Evolutionary conservation across 2,113 vertebrate genomes (phyloP).

Genomic region (Saguinus imperator): DNA sequence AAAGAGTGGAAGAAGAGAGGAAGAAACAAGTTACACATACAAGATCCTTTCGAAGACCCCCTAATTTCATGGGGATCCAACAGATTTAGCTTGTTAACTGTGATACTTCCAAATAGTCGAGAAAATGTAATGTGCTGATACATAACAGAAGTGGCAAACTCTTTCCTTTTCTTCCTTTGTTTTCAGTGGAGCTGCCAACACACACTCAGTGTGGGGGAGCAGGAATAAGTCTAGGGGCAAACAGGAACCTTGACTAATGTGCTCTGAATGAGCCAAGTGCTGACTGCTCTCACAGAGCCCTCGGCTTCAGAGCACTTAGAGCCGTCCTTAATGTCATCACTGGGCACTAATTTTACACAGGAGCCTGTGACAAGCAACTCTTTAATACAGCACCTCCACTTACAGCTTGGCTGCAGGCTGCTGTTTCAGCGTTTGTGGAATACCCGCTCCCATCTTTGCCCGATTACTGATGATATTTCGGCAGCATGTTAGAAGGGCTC

Average conservation of each 20-base stretch:
- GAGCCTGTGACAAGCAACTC: background rate
- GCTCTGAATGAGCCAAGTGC: background rate
- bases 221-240: background rate
- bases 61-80: background rate
- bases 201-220: background rate
- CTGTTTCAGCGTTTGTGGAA: background rate
- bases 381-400: background rate
- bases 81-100: background rate
- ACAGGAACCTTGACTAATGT: background rate
- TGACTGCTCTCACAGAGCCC: background rate
- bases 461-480: background rate
- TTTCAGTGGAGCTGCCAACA: background rate
- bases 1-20: background rate
- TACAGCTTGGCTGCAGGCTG: background rate
- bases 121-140: background rate
- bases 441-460: background rate
- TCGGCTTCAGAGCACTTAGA: background rate
- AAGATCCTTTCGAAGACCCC: background rate
- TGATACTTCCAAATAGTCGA: background rate
- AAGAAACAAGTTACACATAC: background rate
- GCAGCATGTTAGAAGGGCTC: background rate
- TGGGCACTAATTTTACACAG: background rate
- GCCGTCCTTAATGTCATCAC: background rate
- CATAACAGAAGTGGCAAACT: background rate
- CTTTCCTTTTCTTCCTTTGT: too few relatives aligned